Conservation (phyloP, 2,113 vertebrate genomes). For the Microcebus griseorufus region DNA sequence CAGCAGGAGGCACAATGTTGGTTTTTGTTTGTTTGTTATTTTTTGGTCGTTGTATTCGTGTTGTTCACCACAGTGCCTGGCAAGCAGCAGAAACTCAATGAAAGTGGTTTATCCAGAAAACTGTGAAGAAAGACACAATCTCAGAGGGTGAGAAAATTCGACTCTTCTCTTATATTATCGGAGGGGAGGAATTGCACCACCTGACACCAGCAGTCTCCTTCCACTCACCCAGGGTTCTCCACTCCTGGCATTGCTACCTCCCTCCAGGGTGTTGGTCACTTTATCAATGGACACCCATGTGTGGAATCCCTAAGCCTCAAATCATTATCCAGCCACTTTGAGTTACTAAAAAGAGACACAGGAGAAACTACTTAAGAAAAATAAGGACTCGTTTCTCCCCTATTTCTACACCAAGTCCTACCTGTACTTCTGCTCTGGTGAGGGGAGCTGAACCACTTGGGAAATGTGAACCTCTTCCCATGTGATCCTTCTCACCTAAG, state of each 20-base stretch:
- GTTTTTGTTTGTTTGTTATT: not conserved
- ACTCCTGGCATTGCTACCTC: not conserved
- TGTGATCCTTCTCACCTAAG: not conserved
- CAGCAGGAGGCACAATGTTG: not conserved
- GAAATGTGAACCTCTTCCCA: not conserved
- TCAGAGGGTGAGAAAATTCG: not conserved
- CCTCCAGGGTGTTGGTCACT: not conserved
- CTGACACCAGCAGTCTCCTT: not conserved
- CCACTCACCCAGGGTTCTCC: not conserved
- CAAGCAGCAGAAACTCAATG: not conserved
- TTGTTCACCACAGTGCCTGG: not conserved
- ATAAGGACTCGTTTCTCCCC: not conserved
- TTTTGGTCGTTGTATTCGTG: not conserved
- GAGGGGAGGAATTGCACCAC: not conserved
- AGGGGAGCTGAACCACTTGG: not conserved
- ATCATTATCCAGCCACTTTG: not conserved
- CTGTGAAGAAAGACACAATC: not conserved
- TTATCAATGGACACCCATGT: not conserved
- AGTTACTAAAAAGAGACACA: not conserved
- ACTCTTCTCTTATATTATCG: not conserved
- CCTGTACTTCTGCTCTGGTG: not conserved
- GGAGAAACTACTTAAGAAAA: not conserved
- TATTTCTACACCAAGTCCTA: not conserved
- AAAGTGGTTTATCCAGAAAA: not conserved
- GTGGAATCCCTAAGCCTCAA: not conserved